phyloP scores from a whole-genome alignment of 2,888 invertebrate genomes.

The Ichneumoninae sp. region DNA sequence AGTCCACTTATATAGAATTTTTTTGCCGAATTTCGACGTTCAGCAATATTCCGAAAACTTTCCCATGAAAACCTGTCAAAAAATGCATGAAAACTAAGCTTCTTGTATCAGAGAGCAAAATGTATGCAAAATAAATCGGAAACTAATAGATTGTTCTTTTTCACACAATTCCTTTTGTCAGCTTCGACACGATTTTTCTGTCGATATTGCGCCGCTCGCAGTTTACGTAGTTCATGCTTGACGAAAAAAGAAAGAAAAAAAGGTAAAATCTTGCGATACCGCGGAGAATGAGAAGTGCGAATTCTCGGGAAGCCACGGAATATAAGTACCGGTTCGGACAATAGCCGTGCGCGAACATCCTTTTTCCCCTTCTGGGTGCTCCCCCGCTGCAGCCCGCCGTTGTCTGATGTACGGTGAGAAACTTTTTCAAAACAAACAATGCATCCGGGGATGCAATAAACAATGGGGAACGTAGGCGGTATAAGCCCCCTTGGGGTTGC shows the following conservation, averaged over 20 bases:
- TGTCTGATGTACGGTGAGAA: constrained; percentile 73
- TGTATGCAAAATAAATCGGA: not conserved
- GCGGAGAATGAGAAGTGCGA: constrained; percentile 8
- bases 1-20: too few species aligned
- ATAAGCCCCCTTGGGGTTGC: constrained; percentile 52
- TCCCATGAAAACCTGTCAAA: not conserved
- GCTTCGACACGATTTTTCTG: not conserved
- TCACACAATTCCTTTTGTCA: not conserved
- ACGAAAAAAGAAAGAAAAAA: not conserved
- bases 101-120: not conserved
- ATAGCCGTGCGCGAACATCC: constrained; percentile 8
- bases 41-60: too few species aligned
- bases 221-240: not conserved
- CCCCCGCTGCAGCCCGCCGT: not conserved
- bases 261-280: constrained; percentile 3
- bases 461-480: constrained; percentile 68
- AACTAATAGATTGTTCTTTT: not conserved
- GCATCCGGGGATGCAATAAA: constrained; percentile 75
- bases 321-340: constrained; percentile 56
- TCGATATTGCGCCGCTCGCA: not conserved
- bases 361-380: not conserved
- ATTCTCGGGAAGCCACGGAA: constrained; percentile 41
- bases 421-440: constrained; percentile 75
- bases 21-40: too few species aligned
- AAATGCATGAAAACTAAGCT: not conserved